Conservation (phyloP, 2,797 vertebrate genomes). For the Callimico goeldii region DNA sequence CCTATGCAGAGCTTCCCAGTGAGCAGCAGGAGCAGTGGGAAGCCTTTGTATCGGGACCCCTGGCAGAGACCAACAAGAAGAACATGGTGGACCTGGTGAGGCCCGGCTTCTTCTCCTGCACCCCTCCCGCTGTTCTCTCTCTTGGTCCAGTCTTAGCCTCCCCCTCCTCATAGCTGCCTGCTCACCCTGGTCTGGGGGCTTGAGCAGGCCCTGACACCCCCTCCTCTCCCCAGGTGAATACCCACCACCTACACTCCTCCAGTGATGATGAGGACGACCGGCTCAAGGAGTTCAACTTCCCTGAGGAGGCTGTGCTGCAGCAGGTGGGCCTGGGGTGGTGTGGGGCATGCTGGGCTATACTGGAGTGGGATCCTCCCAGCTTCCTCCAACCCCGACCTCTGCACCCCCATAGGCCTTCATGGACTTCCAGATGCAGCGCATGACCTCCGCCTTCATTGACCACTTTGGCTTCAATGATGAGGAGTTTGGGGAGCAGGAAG, state of each 20-base stretch:
- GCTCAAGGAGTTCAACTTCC: constrained; percentile 84
- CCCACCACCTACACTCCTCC: constrained; percentile 83
- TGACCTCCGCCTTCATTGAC: constrained; percentile 86
- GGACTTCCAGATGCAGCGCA: constrained; percentile 86
- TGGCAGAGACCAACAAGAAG: constrained; percentile 84
- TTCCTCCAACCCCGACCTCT: neutral
- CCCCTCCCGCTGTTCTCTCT: neutral
- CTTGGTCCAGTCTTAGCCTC: too few species aligned
- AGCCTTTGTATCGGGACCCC: constrained; percentile 79
- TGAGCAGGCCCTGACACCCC: neutral
- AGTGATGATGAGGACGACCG: constrained; percentile 84
- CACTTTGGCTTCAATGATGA: constrained; percentile 86
- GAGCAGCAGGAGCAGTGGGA: constrained; percentile 69
- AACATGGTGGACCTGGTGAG: constrained; percentile 85
- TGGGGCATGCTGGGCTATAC: too few species aligned
- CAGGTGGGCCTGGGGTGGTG: constrained; percentile 74
- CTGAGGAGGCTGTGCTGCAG: constrained; percentile 84
- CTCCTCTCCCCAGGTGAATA: constrained; percentile 78
- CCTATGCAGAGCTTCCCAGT: neutral
- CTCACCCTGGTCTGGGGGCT: neutral
- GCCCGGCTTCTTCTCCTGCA: neutral
- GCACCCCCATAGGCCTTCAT: constrained; percentile 79
- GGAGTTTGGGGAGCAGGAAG: constrained; percentile 86
- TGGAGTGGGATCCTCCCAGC: fast-evolving
- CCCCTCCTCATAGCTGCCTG: neutral